These are phyloP conservation scores for Micromesistius poutassou DNA, from an alignment of 2,797 vertebrate genomes.

Conservation along the genomic window DNA sequence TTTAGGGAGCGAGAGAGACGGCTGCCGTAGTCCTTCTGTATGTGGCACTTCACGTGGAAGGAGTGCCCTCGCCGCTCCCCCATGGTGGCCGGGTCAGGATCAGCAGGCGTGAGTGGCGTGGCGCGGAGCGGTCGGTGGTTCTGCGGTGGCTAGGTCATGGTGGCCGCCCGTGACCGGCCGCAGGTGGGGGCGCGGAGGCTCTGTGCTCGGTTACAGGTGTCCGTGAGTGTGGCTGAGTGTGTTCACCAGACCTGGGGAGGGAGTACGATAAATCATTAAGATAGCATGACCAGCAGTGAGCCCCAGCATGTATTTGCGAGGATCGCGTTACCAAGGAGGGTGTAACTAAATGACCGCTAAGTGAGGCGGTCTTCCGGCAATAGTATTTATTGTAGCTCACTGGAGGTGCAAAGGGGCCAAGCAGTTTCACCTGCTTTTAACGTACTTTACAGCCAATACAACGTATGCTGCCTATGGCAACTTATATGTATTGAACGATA, in stretches of 20 bases:
- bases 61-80: slow-evolving; percentile 61
- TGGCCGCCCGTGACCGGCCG: neutral
- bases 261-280: slow-evolving; percentile 40
- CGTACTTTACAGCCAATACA: neutral
- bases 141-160: neutral
- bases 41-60: slow-evolving; percentile 63
- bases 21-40: slow-evolving; percentile 59
- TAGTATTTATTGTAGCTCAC: neutral
- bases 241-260: slow-evolving; percentile 60
- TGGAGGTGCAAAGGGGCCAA: neutral
- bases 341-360: neutral
- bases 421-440: neutral
- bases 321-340: neutral
- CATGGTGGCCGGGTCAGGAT: slow-evolving; percentile 37
- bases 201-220: neutral
- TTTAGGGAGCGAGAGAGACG: slow-evolving; percentile 55
- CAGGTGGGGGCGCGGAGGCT: neutral
- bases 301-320: slow-evolving; percentile 8
- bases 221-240: slow-evolving; percentile 15
- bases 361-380: neutral
- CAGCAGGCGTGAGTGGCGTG: neutral
- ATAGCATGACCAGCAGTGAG: slow-evolving; percentile 28
- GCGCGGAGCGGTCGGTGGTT: slow-evolving; percentile 10
- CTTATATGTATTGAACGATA: neutral
- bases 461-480: no score